These are phyloP conservation scores for Ommatoiulus sabulosus DNA, from an alignment of 2,888 invertebrate species.

Conservation along the genomic window DNA sequence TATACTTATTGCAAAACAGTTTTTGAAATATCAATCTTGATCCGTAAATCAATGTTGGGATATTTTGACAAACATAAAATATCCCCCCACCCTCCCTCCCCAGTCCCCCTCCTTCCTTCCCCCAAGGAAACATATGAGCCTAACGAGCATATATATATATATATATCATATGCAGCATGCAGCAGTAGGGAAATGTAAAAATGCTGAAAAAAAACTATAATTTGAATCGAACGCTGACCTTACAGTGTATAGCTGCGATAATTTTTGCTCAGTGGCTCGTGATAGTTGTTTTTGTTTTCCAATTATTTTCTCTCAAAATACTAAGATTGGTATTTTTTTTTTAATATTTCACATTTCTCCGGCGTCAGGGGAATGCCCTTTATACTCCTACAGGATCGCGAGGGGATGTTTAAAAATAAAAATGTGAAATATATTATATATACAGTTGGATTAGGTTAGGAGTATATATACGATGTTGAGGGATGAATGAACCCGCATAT, in stretches of 20 bases:
- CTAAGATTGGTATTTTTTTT: neutral
- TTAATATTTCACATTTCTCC: neutral
- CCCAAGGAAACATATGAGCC: neutral
- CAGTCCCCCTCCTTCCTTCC: no score
- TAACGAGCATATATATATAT: neutral
- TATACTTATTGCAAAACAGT: neutral
- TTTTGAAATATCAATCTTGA: neutral
- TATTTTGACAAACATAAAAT: neutral
- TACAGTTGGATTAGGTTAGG: slow-evolving; percentile 40
- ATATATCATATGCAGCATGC: neutral
- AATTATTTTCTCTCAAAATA: neutral
- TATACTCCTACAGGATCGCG: neutral
- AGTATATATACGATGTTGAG: neutral
- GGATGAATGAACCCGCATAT: slow-evolving; percentile 38
- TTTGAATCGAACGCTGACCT: slow-evolving; percentile 11
- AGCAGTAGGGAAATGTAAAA: neutral
- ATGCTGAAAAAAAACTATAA: neutral
- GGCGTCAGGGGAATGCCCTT: slow-evolving; percentile 12
- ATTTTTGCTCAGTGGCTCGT: slow-evolving; percentile 36
- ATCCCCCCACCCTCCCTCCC: no score
- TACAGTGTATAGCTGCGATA: neutral
- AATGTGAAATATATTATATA: neutral
- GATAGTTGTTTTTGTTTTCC: slow-evolving; percentile 30
- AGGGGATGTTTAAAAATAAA: slow-evolving; percentile 2
- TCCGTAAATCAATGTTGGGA: neutral